Evolutionary conservation across 2,888 invertebrate species (phyloP).

Genomic region (Eucera pruinosa): DNA sequence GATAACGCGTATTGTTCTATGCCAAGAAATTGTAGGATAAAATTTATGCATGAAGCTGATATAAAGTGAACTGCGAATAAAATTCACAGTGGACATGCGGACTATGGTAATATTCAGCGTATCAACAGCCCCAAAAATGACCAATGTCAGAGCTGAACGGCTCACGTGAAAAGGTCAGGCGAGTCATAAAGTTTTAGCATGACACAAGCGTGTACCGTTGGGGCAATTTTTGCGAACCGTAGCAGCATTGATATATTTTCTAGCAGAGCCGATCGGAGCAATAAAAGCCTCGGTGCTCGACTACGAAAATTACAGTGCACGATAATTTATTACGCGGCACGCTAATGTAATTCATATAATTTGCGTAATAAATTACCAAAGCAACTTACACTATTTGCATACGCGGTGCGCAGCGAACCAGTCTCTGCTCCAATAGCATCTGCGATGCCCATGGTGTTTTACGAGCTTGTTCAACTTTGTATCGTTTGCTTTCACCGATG

Average conservation of each 20-base stretch:
- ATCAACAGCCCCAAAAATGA: conserved; percentile 16
- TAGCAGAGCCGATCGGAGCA: conserved; percentile 25
- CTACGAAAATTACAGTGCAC: conserved; percentile 43
- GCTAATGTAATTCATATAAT: conserved; percentile 58
- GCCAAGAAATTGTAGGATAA: no score
- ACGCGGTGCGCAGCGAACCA: conserved; percentile 43
- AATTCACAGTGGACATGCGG: neutral
- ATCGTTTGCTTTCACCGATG: conserved; percentile 44
- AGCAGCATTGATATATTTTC: conserved; percentile 40
- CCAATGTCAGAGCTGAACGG: conserved; percentile 1
- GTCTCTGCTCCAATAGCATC: conserved; percentile 43
- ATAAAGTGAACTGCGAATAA: no score
- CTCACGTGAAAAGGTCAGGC: conserved; percentile 31
- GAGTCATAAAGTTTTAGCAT: conserved; percentile 23
- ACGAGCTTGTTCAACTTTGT: conserved; percentile 47
- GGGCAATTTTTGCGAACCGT: neutral
- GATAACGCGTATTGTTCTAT: no score
- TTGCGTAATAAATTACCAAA: conserved; percentile 52
- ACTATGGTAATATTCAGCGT: neutral
- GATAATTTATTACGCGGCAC: conserved; percentile 42
- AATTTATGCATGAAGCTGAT: no score
- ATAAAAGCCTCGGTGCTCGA: conserved; percentile 6
- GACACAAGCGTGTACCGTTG: conserved; percentile 33
- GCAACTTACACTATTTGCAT: conserved; percentile 56
- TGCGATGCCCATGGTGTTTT: conserved; percentile 32